Evolutionary conservation across 2,113 vertebrate genomes (phyloP).

Genomic region (Lepus europaeus): DNA sequence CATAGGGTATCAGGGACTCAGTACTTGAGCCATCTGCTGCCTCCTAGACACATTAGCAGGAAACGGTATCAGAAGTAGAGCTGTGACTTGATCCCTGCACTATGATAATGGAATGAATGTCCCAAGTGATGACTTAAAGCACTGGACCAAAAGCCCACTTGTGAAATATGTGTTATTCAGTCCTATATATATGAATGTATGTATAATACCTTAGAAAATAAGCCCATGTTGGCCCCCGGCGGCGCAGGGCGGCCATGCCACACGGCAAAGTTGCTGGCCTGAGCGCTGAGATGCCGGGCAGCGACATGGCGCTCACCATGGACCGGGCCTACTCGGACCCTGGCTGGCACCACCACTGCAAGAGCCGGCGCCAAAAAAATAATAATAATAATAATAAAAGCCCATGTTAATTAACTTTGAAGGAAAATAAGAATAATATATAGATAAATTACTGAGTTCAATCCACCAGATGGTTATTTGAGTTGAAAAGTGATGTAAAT

Average conservation of each 20-base stretch:
- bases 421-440: slow-evolving; percentile 50
- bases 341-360: slow-evolving; percentile 88
- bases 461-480: neutral
- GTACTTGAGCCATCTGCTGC: too few relatives aligned
- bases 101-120: too few relatives aligned
- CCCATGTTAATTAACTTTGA: neutral
- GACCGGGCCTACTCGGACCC: slow-evolving; percentile 91
- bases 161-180: too few relatives aligned
- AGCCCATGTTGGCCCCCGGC: neutral
- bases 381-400: neutral
- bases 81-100: too few relatives aligned
- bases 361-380: slow-evolving; percentile 72
- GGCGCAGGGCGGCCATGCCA: neutral
- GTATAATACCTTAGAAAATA: slow-evolving; percentile 5
- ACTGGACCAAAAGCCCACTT: too few relatives aligned
- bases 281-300: slow-evolving; percentile 86
- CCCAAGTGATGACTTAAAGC: too few relatives aligned
- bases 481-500: slow-evolving; percentile 38
- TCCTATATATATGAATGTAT: too few relatives aligned
- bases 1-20: too few relatives aligned
- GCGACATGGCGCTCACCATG: slow-evolving; percentile 89
- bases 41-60: too few relatives aligned
- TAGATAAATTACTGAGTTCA: slow-evolving; percentile 50
- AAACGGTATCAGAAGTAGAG: too few relatives aligned
- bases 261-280: slow-evolving; percentile 19